phyloP scores from a whole-genome alignment of 2,113 vertebrate genomes.

The Stigmatopora nigra region DNA sequence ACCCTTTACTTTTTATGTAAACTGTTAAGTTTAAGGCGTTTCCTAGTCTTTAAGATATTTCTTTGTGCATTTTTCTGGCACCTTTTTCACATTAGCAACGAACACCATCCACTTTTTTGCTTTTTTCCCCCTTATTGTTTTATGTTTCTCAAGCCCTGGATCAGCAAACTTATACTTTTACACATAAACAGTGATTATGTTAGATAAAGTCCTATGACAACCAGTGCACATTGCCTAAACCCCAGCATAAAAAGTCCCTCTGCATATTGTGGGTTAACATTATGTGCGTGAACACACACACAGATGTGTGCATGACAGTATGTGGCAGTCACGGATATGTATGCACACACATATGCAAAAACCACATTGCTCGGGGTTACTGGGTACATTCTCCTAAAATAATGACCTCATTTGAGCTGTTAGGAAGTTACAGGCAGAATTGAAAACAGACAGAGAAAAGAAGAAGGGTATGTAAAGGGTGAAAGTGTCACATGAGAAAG shows the following conservation, averaged over 20 bases:
- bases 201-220: conserved; percentile 40
- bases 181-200: conserved; percentile 43
- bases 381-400: conserved; percentile 54
- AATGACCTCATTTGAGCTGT: conserved; percentile 66
- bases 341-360: conserved; percentile 26
- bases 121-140: conserved; percentile 15
- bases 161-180: conserved; percentile 8
- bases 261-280: conserved; percentile 16
- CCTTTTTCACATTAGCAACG: not conserved
- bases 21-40: not conserved
- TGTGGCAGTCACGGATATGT: conserved; percentile 14
- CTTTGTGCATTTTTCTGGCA: too few relatives aligned
- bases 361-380: conserved; percentile 47
- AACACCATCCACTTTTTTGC: not conserved
- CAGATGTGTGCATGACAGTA: conserved; percentile 21
- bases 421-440: conserved; percentile 57
- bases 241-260: conserved; percentile 53
- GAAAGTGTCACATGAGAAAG: conserved; percentile 53
- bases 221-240: conserved; percentile 56
- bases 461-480: conserved; percentile 9
- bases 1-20: not conserved
- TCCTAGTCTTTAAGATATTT: too few relatives aligned
- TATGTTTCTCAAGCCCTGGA: conserved; percentile 10
- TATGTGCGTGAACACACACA: conserved; percentile 17
- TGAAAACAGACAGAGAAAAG: conserved; percentile 58